A percentile compares a stretch with the other conserved stretches of the same genome.
Evolutionary conservation across 2,113 vertebrate genomes (phyloP).

Genomic region (Erinaceus europaeus): DNA sequence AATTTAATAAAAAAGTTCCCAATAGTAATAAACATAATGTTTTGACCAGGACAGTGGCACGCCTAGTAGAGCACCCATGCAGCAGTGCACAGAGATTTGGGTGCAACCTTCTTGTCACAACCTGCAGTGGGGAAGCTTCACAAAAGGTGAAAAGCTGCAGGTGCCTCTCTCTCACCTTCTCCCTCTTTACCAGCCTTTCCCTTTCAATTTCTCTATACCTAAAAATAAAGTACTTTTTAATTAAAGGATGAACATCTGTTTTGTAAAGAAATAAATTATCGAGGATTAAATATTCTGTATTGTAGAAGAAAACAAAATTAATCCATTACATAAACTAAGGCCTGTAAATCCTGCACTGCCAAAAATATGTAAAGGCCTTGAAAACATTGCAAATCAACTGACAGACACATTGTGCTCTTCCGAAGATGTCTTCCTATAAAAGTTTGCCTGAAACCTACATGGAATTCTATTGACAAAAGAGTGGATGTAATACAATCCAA

Average conservation of each 20-base stretch:
- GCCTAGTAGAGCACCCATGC: no score
- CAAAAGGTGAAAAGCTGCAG: no score
- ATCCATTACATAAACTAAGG: neutral
- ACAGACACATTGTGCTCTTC: neutral
- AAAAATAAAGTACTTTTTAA: no score
- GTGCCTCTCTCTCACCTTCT: no score
- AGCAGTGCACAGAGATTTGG: no score
- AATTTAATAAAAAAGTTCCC: no score
- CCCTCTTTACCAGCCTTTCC: no score
- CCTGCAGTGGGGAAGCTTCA: no score
- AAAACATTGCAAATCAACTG: slow-evolving; percentile 23
- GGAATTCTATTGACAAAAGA: slow-evolving; percentile 31
- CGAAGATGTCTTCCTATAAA: slow-evolving; percentile 24
- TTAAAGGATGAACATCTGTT: neutral
- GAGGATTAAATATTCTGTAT: neutral
- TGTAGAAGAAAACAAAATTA: neutral
- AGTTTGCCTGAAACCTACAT: neutral
- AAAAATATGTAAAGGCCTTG: neutral
- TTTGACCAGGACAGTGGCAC: no score
- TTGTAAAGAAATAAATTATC: neutral
- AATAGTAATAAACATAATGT: no score
- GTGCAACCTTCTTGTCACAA: no score
- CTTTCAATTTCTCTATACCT: no score
- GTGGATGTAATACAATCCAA: slow-evolving; percentile 27
- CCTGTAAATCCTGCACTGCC: neutral